Base-by-base conservation (phyloP, 1,140 invertebrate species). In the Ceratina japonica region DNA sequence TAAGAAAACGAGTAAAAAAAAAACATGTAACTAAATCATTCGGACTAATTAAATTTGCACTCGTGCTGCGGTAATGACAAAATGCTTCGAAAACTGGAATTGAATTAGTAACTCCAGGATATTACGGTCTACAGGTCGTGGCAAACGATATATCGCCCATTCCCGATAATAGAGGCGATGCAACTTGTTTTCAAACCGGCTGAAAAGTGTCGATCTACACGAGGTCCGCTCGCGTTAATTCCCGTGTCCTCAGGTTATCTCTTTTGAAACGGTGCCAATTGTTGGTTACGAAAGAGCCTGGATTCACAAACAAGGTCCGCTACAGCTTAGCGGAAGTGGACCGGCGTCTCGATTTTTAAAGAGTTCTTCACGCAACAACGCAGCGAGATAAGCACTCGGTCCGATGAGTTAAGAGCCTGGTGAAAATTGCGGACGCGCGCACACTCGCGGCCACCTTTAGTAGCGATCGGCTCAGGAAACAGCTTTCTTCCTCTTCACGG, bases 401-500 rank as follows among this genome's bases (percentile, higher is more conserved):
- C 65, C 56, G 59, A 69, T 58, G 70, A 70, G 58, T 75, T 74
- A 78, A 58, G 62, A 37, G 54, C 59, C 52, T 22, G 80, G 74
- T 84, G 83, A 85, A 85, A 85, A 85, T 54, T 59, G 52, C 66
- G 51, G 61, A 68, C 49, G 59, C 24, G 52, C 1, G 49, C 66
- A 3, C 24, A 70, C 18, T 20, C 24, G 18, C 20, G 12, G 3
- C 5, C 66, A 5, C 16, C n/a, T n/a, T 49, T 27, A 52, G 37
- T 64, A 73, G 13, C 56, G 37, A 49, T 49, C 24, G 71, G 54
- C 68, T 82, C 69, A 84, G 83, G 74, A 85, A 85, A 84, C 54
- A 24, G 56, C 83, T 84, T 84, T 70, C 83, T 85, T 85, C 79
- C 82, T 84, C 80, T 64, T 81, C 70, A 24, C 13, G 2, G n/a